Evolutionary conservation across 1,140 invertebrate species (phyloP), one percentile per base, ranked within the genome.

Genomic region (Eupristina koningsbergeri): DNA sequence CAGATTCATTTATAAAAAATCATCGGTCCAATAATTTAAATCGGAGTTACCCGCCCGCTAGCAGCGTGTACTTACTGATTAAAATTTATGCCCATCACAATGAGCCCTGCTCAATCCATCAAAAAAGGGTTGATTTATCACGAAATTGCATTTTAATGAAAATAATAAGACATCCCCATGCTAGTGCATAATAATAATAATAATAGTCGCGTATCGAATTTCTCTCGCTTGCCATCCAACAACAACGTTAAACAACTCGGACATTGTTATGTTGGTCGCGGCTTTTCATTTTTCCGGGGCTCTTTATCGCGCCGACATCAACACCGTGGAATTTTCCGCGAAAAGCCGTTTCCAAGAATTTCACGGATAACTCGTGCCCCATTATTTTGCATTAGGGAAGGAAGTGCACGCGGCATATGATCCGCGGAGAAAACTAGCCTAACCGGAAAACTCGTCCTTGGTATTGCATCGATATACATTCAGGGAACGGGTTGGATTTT

Each of bases 281-380:
- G 67, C 77, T 77, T 63, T 77, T 63, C 77, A 77, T 83, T 71
- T 36, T 64, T 29, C 11, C 13, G 80, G 29, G 64, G n/a, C n/a
- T n/a, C n/a, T n/a, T 74, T 81, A 81, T 81, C 80, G 58, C 39
- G 15, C 26, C 0, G 31, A 69, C 45, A 75, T 69, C 39, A 77
- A 77, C 61, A 41, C 29, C 29, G 79, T 19, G n/a, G n/a, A 61
- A 36, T 77, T 79, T n/a, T 22, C 7, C 26, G 53, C 53, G 53
- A 58, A 9, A 3, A 22, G 22, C 5, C 76, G 41, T 80, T 84
- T 79, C 76, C 6, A 50, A 9, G 19, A 84, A 79, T 79, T 41
- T 79, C 67, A 84, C 80, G 67, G 80, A 79, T 84, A 84, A 84
- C 64, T 79, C 61, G 67, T 45, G 29, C 5, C 47, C 50, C 82